These are phyloP conservation scores for Epistrophella euchroma DNA, from an alignment of 2,888 invertebrate genomes.

Conservation along the genomic window DNA sequence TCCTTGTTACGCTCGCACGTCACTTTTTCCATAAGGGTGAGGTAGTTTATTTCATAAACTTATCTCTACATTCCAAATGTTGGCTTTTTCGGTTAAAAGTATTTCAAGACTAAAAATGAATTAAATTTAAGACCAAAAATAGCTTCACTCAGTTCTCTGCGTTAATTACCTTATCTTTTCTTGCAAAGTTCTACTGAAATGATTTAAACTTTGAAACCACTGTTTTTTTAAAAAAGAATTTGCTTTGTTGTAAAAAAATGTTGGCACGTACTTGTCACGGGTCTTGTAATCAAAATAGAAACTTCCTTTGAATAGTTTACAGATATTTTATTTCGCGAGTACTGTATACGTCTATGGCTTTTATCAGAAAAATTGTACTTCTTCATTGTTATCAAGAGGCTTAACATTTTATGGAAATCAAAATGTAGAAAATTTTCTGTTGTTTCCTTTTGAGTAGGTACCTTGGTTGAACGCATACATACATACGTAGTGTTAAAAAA, in stretches of 20 bases:
- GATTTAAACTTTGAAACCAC: background rate
- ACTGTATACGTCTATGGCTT: too few relatives aligned
- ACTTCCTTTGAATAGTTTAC: background rate
- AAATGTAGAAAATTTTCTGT: too few relatives aligned
- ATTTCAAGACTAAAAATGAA: background rate
- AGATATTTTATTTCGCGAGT: slow-evolving; percentile 10
- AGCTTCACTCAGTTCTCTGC: background rate
- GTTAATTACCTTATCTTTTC: background rate
- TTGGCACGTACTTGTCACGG: background rate
- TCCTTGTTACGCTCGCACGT: background rate
- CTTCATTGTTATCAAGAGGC: too few relatives aligned
- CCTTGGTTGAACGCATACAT: too few relatives aligned
- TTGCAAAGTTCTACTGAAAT: background rate
- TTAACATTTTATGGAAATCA: too few relatives aligned
- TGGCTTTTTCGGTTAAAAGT: background rate
- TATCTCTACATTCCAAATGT: background rate
- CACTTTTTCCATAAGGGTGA: background rate
- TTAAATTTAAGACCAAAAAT: background rate
- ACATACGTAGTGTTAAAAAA: too few relatives aligned
- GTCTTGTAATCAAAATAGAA: background rate
- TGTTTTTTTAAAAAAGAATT: background rate
- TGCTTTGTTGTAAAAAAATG: background rate
- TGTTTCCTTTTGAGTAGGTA: too few relatives aligned
- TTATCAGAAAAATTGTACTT: too few relatives aligned
- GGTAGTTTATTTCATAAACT: background rate